Evolutionary conservation across 1,140 invertebrate genomes (phyloP), one percentile per base, ranked within the genome.

Genomic region (Steinernema feltiae): DNA sequence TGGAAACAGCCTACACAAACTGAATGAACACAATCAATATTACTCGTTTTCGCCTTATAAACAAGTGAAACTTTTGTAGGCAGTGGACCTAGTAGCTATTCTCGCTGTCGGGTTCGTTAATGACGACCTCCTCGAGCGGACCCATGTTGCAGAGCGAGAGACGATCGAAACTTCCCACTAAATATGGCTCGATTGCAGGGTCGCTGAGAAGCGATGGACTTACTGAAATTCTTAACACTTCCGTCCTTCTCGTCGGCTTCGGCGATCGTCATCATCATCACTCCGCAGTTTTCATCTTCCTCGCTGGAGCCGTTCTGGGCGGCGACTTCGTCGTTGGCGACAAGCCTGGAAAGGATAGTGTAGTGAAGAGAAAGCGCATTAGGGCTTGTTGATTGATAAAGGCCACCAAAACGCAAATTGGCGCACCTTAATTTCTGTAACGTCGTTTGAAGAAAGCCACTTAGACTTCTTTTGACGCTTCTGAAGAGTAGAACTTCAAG

Each of bases 251-350:
- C 53, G 15, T 63, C 53, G 12, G 2, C 53, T 27, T 63, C 53
- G 53, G 53, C 53, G 53, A 63, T 63, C 15, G 53, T 63, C 53
- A 63, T 63, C 53, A 63, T 63, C 53, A 63, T 63, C 3, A 63
- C 53, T 3, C 53, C 53, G 24, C 53, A 63, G 24, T 27, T 63
- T 21, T 63, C 53, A 7, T 63, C 53, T 63, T 63, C 53, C 53
- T 63, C 53, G 53, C 53, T 63, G 15, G 53, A 63, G 24, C 53
- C 53, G 53, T 63, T 63, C 24, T 63, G 53, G 24, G 53, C 53
- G 24, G 24, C 53, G 7, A 12, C 53, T 63, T 63, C 53, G 53
- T 63, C 53, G 24, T 27, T 63, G 53, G 53, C 12, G 24, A 27
- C 53, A 3, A 63, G 53, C 24, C 53, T 63, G 24, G 3, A 63